phyloP scores from a whole-genome alignment of 2,888 invertebrate species.

The Drosophila macrospina region DNA sequence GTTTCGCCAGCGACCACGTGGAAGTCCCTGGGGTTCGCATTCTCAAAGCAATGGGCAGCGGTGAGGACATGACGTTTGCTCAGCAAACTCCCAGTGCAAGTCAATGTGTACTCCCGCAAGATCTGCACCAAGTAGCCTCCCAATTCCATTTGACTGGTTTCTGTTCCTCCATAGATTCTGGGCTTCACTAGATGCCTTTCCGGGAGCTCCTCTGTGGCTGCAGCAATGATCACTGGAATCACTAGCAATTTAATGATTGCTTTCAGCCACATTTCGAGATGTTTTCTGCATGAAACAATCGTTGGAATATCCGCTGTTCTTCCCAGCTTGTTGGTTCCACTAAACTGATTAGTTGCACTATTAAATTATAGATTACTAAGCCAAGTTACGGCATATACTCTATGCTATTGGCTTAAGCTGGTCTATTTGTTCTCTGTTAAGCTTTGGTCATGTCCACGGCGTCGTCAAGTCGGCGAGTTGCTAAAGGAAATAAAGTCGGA shows the following conservation, averaged over 20 bases:
- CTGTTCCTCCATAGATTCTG: constrained; percentile 31
- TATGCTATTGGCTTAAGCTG: background rate
- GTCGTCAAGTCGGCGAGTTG: constrained; percentile 49
- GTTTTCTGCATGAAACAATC: background rate
- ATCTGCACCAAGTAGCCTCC: constrained; percentile 48
- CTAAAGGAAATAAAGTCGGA: constrained; percentile 17
- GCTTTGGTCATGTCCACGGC: constrained; percentile 33
- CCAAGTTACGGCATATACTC: constrained; percentile 4
- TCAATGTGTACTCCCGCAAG: background rate
- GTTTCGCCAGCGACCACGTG: constrained; percentile 34
- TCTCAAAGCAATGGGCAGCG: constrained; percentile 53
- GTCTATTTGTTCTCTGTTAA: constrained; percentile 5
- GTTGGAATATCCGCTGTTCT: too few relatives aligned
- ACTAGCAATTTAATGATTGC: background rate
- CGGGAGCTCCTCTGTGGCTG: background rate
- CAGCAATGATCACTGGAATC: background rate
- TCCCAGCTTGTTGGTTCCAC: background rate
- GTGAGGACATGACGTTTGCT: constrained; percentile 32
- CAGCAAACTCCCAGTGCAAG: constrained; percentile 48
- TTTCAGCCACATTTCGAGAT: constrained; percentile 9
- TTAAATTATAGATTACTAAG: background rate
- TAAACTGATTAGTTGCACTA: constrained; percentile 19
- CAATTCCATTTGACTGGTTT: background rate
- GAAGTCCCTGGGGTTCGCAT: background rate
- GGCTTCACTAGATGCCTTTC: constrained; percentile 3